Conservation (phyloP, 2,888 invertebrate genomes). For the Dendrolimus houi region DNA sequence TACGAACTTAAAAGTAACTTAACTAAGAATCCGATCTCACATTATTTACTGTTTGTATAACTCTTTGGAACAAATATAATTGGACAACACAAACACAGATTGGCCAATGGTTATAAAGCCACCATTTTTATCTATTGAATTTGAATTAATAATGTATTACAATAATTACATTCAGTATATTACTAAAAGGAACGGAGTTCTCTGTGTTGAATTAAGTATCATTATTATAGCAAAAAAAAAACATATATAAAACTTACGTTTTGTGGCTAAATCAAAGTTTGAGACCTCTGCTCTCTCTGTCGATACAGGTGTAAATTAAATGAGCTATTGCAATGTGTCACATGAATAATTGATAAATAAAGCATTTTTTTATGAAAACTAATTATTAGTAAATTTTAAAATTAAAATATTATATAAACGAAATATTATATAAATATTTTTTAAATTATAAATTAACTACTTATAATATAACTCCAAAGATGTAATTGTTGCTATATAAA, state of each 20-base stretch:
- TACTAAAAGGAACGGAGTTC: slow-evolving; percentile 24
- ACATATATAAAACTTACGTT: slow-evolving; percentile 17
- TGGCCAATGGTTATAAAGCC: slow-evolving; percentile 54
- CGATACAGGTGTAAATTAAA: neutral
- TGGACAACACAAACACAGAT: slow-evolving; percentile 37
- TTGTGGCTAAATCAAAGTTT: slow-evolving; percentile 19
- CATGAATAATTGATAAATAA: too few species aligned
- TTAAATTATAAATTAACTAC: too few species aligned
- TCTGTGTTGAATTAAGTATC: slow-evolving; percentile 33
- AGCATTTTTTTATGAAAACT: too few species aligned
- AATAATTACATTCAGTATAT: slow-evolving; percentile 34
- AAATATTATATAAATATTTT: too few species aligned
- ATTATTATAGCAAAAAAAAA: slow-evolving; percentile 23
- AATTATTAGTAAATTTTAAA: too few species aligned
- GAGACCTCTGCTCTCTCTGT: neutral
- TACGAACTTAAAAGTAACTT: slow-evolving; percentile 18
- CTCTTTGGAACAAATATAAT: slow-evolving; percentile 63
- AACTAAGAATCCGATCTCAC: slow-evolving; percentile 43
- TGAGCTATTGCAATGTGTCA: neutral
- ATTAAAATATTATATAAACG: too few species aligned
- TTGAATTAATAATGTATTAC: slow-evolving; percentile 26
- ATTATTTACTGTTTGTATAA: slow-evolving; percentile 46
- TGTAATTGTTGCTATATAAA: too few species aligned
- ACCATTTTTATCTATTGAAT: slow-evolving; percentile 40
- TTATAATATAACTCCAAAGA: too few species aligned